Percentiles rank a stretch among this genome's conserved stretches.
Evolutionary conservation across 1,140 invertebrate species (phyloP).

Genomic region (Orius insidiosus): DNA sequence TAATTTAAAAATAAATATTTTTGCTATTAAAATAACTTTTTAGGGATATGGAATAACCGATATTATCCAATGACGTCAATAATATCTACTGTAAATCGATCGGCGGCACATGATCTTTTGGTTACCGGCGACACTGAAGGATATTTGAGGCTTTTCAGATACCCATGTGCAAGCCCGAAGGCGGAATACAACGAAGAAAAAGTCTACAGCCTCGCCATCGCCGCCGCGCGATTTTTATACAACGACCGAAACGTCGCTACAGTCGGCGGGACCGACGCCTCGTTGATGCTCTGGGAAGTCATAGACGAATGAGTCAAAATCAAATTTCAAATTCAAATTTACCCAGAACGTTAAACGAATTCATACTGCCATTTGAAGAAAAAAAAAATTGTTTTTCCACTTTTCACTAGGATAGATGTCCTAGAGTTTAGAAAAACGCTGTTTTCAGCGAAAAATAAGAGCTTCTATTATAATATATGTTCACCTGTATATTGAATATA

Average conservation of each 20-base stretch:
- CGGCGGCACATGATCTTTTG: slow-evolving; percentile 62
- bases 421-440: too few relatives aligned
- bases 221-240: slow-evolving; percentile 61
- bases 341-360: too few relatives aligned
- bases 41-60: slow-evolving; percentile 76
- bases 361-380: too few relatives aligned
- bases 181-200: slow-evolving; percentile 74
- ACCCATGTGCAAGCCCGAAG: slow-evolving; percentile 64
- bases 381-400: too few relatives aligned
- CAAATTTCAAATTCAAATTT: not conserved
- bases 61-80: slow-evolving; percentile 66
- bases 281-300: slow-evolving; percentile 82
- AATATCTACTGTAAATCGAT: slow-evolving; percentile 61
- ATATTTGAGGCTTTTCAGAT: slow-evolving; percentile 74
- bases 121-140: slow-evolving; percentile 81
- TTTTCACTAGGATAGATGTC: too few relatives aligned
- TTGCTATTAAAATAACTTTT: slow-evolving; percentile 2
- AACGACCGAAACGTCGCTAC: slow-evolving; percentile 75
- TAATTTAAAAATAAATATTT: slow-evolving; percentile 6
- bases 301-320: slow-evolving; percentile 38
- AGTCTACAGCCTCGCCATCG: slow-evolving; percentile 74
- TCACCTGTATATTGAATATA: too few relatives aligned
- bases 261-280: slow-evolving; percentile 78
- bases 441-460: too few relatives aligned
- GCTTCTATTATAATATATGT: too few relatives aligned